phyloP scores from a whole-genome alignment of 2,888 invertebrate species.

The Diarsia brunnea region DNA sequence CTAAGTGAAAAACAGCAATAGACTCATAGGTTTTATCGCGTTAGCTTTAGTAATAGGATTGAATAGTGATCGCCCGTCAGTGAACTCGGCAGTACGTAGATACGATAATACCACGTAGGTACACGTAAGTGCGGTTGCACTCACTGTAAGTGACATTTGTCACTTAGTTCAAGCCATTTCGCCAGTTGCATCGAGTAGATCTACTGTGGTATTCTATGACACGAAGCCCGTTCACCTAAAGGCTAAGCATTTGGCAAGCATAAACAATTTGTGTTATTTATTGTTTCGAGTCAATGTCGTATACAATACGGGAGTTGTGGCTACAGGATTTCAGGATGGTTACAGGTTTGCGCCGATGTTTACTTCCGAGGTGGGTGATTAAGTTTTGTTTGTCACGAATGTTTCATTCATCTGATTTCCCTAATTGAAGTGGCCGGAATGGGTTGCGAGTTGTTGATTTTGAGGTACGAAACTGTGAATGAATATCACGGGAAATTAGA shows the following conservation, averaged over 20 bases:
- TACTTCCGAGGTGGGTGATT: neutral
- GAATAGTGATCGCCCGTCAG: too few species aligned
- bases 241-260: constrained; percentile 68
- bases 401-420: neutral
- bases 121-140: neutral
- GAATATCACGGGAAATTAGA: neutral
- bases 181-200: neutral
- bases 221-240: constrained; percentile 63
- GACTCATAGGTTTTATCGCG: neutral
- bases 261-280: constrained; percentile 67
- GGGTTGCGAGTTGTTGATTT: neutral
- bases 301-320: constrained; percentile 33
- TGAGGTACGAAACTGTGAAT: neutral
- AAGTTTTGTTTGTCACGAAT: neutral
- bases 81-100: too few species aligned
- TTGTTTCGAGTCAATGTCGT: constrained; percentile 43
- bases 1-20: neutral
- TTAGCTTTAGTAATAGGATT: too few species aligned
- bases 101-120: too few species aligned
- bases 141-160: neutral
- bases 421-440: neutral
- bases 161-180: neutral
- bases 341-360: constrained; percentile 14
- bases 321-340: constrained; percentile 24
- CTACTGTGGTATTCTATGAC: neutral